Evolutionary conservation across 2,113 vertebrate species (phyloP).

Genomic region (Carassius carassius): DNA sequence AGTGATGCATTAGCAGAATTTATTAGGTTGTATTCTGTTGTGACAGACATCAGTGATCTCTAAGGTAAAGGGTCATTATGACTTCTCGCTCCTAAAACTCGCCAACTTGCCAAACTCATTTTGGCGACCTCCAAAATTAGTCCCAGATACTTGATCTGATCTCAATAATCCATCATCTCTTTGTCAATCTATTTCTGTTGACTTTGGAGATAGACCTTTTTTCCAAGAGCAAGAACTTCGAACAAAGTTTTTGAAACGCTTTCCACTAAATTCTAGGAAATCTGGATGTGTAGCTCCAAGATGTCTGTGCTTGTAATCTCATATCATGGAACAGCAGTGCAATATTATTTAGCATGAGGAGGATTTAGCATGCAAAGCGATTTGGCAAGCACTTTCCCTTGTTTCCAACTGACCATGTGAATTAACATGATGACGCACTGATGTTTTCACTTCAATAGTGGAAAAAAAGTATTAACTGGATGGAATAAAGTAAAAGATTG

Average conservation of each 20-base stretch:
- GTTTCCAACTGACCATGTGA: slow-evolving; percentile 9
- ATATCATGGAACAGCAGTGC: slow-evolving; percentile 2
- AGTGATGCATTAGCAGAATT: not conserved
- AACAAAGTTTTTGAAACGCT: slow-evolving; percentile 19
- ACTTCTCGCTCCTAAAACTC: not conserved
- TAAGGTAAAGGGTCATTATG: not conserved
- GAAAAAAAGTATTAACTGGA: not conserved
- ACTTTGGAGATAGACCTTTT: slow-evolving; percentile 29
- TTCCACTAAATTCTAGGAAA: slow-evolving; percentile 39
- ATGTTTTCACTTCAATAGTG: not conserved
- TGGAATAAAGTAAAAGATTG: not conserved
- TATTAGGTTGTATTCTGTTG: not conserved
- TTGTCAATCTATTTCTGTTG: slow-evolving; percentile 51
- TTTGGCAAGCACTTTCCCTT: not conserved
- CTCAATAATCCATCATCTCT: slow-evolving; percentile 52
- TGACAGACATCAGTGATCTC: slow-evolving; percentile 4
- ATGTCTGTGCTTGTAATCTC: slow-evolving; percentile 1
- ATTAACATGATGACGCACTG: not conserved
- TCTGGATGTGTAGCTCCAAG: slow-evolving; percentile 23
- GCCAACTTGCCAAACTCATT: slow-evolving; percentile 37
- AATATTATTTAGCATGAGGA: slow-evolving; percentile 3
- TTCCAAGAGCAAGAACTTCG: slow-evolving; percentile 34
- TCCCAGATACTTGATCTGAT: slow-evolving; percentile 50
- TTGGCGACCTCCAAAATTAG: slow-evolving; percentile 42
- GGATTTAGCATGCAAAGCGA: not conserved